Evolutionary conservation across 2,797 vertebrate species (phyloP).

Genomic region (Peromyscus melanophrys): DNA sequence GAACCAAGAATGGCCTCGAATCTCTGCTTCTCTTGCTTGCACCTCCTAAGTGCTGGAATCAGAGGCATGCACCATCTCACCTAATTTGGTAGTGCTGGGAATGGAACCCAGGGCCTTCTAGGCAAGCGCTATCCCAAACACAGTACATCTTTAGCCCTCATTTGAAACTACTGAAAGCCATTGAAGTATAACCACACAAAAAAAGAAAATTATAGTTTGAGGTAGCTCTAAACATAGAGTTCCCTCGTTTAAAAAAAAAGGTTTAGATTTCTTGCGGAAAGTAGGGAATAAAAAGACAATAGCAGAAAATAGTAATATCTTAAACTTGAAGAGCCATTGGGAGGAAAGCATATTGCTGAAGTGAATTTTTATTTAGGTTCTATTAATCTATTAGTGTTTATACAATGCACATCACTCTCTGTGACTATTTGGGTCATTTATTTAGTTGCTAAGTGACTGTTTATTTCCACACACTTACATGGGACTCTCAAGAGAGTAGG

Average conservation of each 20-base stretch:
- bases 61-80: neutral
- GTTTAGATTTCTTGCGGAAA: constrained; percentile 6
- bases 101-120: neutral
- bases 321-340: neutral
- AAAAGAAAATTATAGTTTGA: constrained; percentile 50
- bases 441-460: constrained; percentile 44
- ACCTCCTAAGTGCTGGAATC: neutral
- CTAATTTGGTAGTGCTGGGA: neutral
- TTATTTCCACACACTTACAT: constrained; percentile 22
- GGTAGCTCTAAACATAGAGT: neutral
- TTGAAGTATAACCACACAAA: neutral
- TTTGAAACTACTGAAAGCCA: constrained; percentile 14
- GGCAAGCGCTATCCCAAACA: neutral
- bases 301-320: neutral
- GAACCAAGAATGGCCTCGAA: neutral
- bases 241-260: neutral
- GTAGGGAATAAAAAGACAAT: constrained; percentile 31
- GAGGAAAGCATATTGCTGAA: constrained; percentile 28
- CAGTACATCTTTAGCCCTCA: neutral
- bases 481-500: neutral
- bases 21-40: neutral
- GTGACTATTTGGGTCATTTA: constrained; percentile 59
- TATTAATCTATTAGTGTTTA: neutral
- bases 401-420: neutral
- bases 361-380: constrained; percentile 58